Conservation (phyloP, 2,797 vertebrate genomes). For the Acanthurus lineatus region DNA sequence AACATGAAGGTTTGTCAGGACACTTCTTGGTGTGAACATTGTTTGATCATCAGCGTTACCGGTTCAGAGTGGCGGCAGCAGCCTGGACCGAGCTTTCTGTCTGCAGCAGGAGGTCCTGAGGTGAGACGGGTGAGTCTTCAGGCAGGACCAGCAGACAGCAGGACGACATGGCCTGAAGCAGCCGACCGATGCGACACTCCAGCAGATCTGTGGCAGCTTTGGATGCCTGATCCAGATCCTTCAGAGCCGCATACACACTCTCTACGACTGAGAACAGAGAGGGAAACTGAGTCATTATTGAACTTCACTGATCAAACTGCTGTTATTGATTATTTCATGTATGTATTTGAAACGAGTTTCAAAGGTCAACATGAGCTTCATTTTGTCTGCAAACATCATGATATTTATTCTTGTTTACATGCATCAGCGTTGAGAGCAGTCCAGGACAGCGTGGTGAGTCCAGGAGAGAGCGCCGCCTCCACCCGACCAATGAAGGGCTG, state of each 20-base stretch:
- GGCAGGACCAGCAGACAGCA: slow-evolving; percentile 84
- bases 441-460: slow-evolving; percentile 87
- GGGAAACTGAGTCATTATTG: neutral
- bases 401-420: slow-evolving; percentile 73
- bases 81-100: slow-evolving; percentile 72
- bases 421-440: slow-evolving; percentile 79
- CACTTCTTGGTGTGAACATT: neutral
- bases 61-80: slow-evolving; percentile 72
- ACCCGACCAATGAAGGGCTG: slow-evolving; percentile 82
- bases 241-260: slow-evolving; percentile 76
- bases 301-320: neutral
- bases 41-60: slow-evolving; percentile 61
- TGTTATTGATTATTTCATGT: neutral
- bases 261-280: slow-evolving; percentile 78
- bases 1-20: too few relatives aligned
- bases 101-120: slow-evolving; percentile 80
- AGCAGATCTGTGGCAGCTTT: slow-evolving; percentile 82
- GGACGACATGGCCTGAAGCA: slow-evolving; percentile 80
- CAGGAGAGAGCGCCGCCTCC: slow-evolving; percentile 84
- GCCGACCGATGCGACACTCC: slow-evolving; percentile 86
- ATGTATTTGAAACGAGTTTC: too few relatives aligned
- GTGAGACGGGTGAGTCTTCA: slow-evolving; percentile 78
- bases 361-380: too few relatives aligned
- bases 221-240: slow-evolving; percentile 78
- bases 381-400: too few relatives aligned